Percentiles rank a stretch among this genome's conserved stretches.
Evolutionary conservation across 2,888 invertebrate species (phyloP).

Genomic region (Rhyacophila evoluta): DNA sequence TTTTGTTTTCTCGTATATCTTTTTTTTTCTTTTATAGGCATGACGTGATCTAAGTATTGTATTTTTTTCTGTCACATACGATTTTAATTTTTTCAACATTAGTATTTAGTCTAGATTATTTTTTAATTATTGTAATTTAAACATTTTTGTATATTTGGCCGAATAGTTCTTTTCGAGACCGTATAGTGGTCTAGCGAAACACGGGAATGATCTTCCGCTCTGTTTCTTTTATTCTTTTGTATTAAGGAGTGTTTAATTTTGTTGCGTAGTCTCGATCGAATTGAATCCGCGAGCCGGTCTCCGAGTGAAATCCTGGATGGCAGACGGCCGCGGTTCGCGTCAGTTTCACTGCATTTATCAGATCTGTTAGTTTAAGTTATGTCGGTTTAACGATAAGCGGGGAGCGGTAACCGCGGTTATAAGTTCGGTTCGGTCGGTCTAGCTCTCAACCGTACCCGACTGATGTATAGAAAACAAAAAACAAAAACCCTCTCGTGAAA

Average conservation of each 20-base stretch:
- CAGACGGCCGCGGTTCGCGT: background rate
- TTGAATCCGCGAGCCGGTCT: background rate
- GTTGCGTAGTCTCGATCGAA: conserved; percentile 9
- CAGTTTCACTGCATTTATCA: conserved; percentile 48
- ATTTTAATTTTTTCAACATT: conserved; percentile 5
- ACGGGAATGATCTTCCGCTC: no score
- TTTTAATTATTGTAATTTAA: background rate
- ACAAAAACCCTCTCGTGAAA: conserved; percentile 47
- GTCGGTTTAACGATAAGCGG: background rate
- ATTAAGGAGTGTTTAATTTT: conserved; percentile 20
- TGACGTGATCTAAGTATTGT: conserved; percentile 40
- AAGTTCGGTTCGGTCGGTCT: conserved; percentile 40
- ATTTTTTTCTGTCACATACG: conserved; percentile 4
- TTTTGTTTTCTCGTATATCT: background rate
- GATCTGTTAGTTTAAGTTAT: conserved; percentile 52
- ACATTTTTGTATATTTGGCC: background rate
- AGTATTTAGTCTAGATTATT: conserved; percentile 25
- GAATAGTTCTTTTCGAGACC: no score
- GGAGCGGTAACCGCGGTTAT: background rate
- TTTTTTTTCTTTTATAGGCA: conserved; percentile 39
- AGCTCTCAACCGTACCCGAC: conserved; percentile 52
- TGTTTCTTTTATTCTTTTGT: background rate
- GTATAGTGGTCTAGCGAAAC: no score
- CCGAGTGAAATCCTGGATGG: no score
- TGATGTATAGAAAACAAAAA: conserved; percentile 55